Evolutionary conservation across 1,140 invertebrate species (phyloP).

Genomic region (Propsilocerus akamusi): DNA sequence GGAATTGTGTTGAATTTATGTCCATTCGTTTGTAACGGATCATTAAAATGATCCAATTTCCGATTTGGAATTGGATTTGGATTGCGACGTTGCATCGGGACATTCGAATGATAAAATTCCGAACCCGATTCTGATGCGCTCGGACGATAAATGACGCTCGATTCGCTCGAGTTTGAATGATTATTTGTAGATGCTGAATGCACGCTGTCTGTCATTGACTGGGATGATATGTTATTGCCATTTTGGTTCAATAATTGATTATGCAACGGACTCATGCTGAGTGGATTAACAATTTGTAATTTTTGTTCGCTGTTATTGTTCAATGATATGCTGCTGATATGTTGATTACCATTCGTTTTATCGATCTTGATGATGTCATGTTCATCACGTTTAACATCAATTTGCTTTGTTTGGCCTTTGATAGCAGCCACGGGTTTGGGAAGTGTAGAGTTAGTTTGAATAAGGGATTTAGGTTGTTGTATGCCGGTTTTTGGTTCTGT

Average conservation of each 20-base stretch:
- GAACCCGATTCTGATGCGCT: conserved; percentile 36
- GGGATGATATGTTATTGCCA: not conserved
- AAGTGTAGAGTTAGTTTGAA: conserved; percentile 17
- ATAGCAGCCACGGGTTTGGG: conserved; percentile 80
- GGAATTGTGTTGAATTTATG: conserved; percentile 22
- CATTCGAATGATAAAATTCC: conserved; percentile 26
- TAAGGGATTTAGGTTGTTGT: not conserved
- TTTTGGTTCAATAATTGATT: not conserved
- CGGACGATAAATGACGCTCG: conserved; percentile 45
- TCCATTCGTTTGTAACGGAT: conserved; percentile 5
- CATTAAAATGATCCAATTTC: conserved; percentile 27
- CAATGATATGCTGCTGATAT: conserved; percentile 15
- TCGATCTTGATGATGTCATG: conserved; percentile 8
- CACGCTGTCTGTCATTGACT: conserved; percentile 29
- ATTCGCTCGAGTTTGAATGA: conserved; percentile 43
- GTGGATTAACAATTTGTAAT: not conserved
- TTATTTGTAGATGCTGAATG: conserved; percentile 36
- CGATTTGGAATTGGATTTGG: conserved; percentile 28
- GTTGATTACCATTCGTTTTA: conserved; percentile 5
- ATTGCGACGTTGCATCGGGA: conserved; percentile 14
- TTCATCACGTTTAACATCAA: conserved; percentile 25
- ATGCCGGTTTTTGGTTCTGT: conserved; percentile 10
- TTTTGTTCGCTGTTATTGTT: conserved; percentile 13
- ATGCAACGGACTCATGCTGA: not conserved
- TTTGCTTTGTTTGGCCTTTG: conserved; percentile 56